phyloP scores from a whole-genome alignment of 2,797 vertebrate genomes.

The Valencia hispanica region DNA sequence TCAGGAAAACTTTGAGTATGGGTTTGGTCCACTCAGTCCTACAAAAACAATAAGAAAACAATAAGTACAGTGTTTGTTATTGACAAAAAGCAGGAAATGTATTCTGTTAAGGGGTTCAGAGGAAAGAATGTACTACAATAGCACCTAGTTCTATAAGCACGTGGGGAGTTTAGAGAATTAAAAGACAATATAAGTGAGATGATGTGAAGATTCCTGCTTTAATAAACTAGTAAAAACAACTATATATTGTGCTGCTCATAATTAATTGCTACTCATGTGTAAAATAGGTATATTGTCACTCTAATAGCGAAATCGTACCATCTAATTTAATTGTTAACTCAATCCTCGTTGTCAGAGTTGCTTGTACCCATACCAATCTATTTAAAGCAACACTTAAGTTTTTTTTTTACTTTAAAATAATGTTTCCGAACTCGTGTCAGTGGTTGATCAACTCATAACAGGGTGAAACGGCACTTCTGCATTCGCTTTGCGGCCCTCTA shows the following conservation, averaged over 20 bases:
- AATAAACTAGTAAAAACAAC: too few species aligned
- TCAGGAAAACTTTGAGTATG: conserved; percentile 88
- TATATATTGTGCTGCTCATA: not conserved
- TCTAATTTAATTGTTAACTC: not conserved
- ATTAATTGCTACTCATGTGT: not conserved
- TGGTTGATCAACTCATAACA: too few species aligned
- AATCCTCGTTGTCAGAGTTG: not conserved
- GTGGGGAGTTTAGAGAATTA: too few species aligned
- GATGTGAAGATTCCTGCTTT: too few species aligned
- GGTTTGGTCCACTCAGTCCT: conserved; percentile 92
- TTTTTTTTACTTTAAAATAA: too few species aligned
- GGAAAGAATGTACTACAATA: too few species aligned
- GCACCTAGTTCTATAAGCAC: too few species aligned
- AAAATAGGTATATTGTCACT: not conserved
- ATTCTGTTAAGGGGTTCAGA: not conserved
- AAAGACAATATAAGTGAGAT: too few species aligned
- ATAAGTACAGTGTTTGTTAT: not conserved
- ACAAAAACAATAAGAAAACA: conserved; percentile 39
- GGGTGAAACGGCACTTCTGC: too few species aligned
- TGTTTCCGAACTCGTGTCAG: too few species aligned
- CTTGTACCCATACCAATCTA: not conserved
- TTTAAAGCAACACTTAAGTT: too few species aligned
- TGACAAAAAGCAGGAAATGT: not conserved
- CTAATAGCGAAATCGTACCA: not conserved
- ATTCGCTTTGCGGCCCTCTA: too few species aligned